Evolutionary conservation across 1,140 invertebrate species (phyloP).

Genomic region (Telenomus remus): DNA sequence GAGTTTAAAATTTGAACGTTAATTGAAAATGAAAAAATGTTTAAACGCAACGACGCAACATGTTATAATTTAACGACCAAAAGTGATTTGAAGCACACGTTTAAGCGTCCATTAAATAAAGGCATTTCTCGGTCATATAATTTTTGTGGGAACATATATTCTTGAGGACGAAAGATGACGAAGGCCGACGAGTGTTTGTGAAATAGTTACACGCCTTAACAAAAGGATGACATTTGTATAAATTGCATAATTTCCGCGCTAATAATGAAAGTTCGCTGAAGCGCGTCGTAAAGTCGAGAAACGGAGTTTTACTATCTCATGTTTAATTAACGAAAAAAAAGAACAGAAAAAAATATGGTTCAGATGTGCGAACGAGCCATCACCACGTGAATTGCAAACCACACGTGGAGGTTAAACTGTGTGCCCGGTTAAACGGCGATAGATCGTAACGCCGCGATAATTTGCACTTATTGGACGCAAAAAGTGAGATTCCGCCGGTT

Average conservation of each 20-base stretch:
- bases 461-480: not conserved
- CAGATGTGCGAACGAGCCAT: slow-evolving; percentile 3
- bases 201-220: not conserved
- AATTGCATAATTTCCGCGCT: not conserved
- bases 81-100: too few species aligned
- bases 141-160: too few species aligned
- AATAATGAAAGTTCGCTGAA: not conserved
- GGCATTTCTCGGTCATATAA: too few species aligned
- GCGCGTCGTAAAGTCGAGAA: not conserved
- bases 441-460: slow-evolving; percentile 25
- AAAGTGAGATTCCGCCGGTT: not conserved
- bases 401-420: slow-evolving; percentile 4
- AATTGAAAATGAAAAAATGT: too few species aligned
- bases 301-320: not conserved
- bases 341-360: not conserved
- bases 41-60: too few species aligned
- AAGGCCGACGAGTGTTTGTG: not conserved
- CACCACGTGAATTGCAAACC: slow-evolving; percentile 20
- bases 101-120: too few species aligned
- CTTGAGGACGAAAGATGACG: not conserved
- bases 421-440: slow-evolving; percentile 7
- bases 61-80: not conserved
- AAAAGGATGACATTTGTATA: not conserved
- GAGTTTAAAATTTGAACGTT: too few species aligned
- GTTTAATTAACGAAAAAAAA: not conserved